A percentile compares a stretch with the other conserved stretches of the same genome.
Evolutionary conservation across 2,888 invertebrate species (phyloP).

Genomic region (Drosophila pegasa): DNA sequence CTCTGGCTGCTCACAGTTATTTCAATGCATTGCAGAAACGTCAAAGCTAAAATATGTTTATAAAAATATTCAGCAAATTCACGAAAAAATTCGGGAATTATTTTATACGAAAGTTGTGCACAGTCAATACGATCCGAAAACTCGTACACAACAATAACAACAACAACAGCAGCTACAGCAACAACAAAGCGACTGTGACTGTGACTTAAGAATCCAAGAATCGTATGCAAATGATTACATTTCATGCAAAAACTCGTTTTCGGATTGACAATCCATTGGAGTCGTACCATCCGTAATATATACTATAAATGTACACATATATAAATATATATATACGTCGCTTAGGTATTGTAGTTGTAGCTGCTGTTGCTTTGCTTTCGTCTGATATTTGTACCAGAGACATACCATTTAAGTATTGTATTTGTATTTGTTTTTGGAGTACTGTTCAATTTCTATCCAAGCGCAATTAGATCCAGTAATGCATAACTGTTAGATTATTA

Average conservation of each 20-base stretch:
- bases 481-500: constrained; percentile 30
- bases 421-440: constrained; percentile 2
- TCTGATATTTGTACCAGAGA: constrained; percentile 44
- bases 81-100: constrained; percentile 14
- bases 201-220: constrained; percentile 45
- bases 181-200: constrained; percentile 17
- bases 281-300: constrained; percentile 26
- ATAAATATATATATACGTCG: constrained; percentile 15
- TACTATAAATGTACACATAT: constrained; percentile 12
- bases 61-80: constrained; percentile 10
- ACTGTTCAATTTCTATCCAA: constrained; percentile 36
- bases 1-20: neutral
- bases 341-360: constrained; percentile 15
- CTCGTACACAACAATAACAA: constrained; percentile 31
- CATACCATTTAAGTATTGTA: constrained; percentile 45
- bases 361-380: constrained; percentile 37
- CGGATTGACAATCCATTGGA: constrained; percentile 28
- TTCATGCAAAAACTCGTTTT: constrained; percentile 67
- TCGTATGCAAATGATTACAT: constrained; percentile 67
- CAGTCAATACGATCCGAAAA: constrained; percentile 29
- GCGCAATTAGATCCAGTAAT: constrained; percentile 47
- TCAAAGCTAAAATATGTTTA: constrained; percentile 17
- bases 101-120: constrained; percentile 15
- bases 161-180: constrained; percentile 1
- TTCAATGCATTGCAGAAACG: constrained; percentile 51